Conservation (phyloP, 2,113 vertebrate species). For the Mola mola region DNA sequence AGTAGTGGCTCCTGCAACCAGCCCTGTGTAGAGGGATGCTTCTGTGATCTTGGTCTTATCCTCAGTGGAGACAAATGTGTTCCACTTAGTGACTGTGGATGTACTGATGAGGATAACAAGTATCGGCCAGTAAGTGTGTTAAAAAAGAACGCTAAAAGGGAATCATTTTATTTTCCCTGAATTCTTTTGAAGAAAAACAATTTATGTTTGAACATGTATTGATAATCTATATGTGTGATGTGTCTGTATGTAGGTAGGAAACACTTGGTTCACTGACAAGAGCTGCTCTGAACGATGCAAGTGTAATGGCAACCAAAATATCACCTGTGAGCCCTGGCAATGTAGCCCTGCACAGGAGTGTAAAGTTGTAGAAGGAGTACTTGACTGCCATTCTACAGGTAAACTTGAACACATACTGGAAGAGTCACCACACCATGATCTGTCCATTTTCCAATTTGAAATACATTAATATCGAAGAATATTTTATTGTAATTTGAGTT, state of each 20-base stretch:
- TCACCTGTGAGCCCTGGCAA: conserved; percentile 83
- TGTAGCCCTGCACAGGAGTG: conserved; percentile 87
- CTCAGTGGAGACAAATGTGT: conserved; percentile 87
- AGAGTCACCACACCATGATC: fast-evolving
- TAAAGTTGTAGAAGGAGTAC: conserved; percentile 82
- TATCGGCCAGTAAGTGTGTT: conserved; percentile 81
- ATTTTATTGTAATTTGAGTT: too few species aligned
- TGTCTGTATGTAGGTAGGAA: conserved; percentile 76
- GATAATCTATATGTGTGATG: neutral
- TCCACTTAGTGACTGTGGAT: conserved; percentile 82
- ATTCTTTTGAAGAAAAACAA: neutral
- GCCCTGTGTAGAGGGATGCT: conserved; percentile 86
- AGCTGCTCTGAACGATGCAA: conserved; percentile 85
- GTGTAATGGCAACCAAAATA: conserved; percentile 72
- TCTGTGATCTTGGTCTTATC: conserved; percentile 77
- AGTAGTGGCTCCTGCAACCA: conserved; percentile 58
- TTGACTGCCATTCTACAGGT: conserved; percentile 88
- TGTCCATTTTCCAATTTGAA: neutral
- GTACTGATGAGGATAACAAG: conserved; percentile 77
- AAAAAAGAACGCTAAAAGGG: neutral
- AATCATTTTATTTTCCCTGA: neutral
- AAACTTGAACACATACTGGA: neutral
- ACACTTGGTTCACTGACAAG: conserved; percentile 83
- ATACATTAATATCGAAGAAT: neutral
- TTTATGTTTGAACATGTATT: neutral